Evolutionary conservation across 2,888 invertebrate species (phyloP), one percentile per base, ranked within the genome.

Genomic region (Melanophora roralis): DNA sequence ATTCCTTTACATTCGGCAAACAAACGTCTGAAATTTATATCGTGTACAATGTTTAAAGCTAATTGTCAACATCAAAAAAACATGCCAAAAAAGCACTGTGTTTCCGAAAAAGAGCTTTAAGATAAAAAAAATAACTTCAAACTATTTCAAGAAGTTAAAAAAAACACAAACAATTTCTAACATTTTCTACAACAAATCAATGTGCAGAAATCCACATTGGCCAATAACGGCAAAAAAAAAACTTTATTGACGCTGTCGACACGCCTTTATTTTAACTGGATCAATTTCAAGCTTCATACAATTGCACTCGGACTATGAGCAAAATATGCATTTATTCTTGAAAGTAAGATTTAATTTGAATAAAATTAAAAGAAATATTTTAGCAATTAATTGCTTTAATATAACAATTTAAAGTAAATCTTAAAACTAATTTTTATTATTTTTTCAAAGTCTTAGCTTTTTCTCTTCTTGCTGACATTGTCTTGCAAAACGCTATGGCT

Each of bases 371-470:
- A 36, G 40, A 51, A 60, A 51, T 40, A 32, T 32, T 34, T 19
- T 53, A 4, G 45, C 62, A 53, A 72, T 62, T 72, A 72, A 72
- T 72, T 72, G 62, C 53, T 55, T 7, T 36, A 45, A 45, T 64
- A 43, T 40, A 64, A n/a, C n/a, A 53, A 79, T 71, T 51, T 79
- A 74, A 71, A 71, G 60, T 69, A 67, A 47, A 71, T 67, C 43
- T 55, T 38, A 47, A 69, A 27, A 27, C n/a, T 36, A 71, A 71
- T 53, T 53, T 47, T 38, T 74, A 21, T 64, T 69, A 9, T 53
- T 23, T 34, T 71, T 49, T 9, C n/a, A 49, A 65, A 51, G 36
- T n/a, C 14, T 38, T 60, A 59, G 64, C 34, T n/a, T 55, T 72
- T 62, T 53, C 53, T 64, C 62, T 19, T 36, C 45, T 45, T 64